phyloP scores from a whole-genome alignment of 2,888 invertebrate genomes.

The Sarcophaga subvicina region DNA sequence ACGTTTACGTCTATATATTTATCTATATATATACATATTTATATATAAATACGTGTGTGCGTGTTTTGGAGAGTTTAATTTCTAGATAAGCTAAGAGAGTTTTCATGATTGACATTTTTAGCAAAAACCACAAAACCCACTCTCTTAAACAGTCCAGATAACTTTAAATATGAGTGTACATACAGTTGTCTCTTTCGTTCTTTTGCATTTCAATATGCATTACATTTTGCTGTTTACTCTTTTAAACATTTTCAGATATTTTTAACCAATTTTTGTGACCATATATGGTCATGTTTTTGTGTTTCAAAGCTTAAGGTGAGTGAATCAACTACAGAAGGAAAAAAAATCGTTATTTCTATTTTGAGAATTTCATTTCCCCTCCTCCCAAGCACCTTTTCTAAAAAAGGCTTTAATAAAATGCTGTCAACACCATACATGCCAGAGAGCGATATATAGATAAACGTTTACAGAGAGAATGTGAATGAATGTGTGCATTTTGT shows the following conservation, averaged over 20 bases:
- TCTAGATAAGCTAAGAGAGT: slow-evolving; percentile 37
- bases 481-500: not conserved
- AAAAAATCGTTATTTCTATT: slow-evolving; percentile 63
- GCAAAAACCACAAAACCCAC: slow-evolving; percentile 60
- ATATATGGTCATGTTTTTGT: slow-evolving; percentile 81
- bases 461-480: not conserved
- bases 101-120: slow-evolving; percentile 40
- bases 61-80: not conserved
- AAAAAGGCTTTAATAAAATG: not conserved
- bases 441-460: not conserved
- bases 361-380: slow-evolving; percentile 63
- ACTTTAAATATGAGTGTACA: not conserved
- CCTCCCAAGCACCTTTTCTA: slow-evolving; percentile 15
- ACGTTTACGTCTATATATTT: not conserved
- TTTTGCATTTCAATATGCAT: not conserved
- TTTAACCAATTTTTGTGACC: slow-evolving; percentile 80
- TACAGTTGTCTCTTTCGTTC: slow-evolving; percentile 53
- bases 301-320: slow-evolving; percentile 69
- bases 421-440: not conserved
- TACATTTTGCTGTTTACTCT: slow-evolving; percentile 2
- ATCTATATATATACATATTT: too few relatives aligned
- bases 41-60: not conserved
- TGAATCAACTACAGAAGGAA: not conserved
- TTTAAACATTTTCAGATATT: slow-evolving; percentile 31
- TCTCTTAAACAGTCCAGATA: slow-evolving; percentile 12